A percentile compares a stretch with the other conserved stretches of the same genome.
These are phyloP conservation scores for Epinephelus lanceolatus DNA, from an alignment of 2,113 vertebrate species.

Conservation along the genomic window DNA sequence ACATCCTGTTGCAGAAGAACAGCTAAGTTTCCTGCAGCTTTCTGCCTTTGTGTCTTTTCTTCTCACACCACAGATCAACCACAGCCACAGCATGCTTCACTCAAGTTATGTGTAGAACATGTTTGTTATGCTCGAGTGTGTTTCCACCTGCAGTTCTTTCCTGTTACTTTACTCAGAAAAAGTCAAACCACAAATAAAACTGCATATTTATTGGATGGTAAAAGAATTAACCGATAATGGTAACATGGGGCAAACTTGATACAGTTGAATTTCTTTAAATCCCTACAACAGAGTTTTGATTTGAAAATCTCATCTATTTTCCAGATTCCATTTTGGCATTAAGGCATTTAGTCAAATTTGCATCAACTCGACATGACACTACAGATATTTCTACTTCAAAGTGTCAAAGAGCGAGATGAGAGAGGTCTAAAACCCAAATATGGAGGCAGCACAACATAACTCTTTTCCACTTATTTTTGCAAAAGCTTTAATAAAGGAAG, in stretches of 20 bases:
- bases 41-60: not conserved
- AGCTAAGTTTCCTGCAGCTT: not conserved
- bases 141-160: slow-evolving; percentile 22
- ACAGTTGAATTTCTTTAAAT: too few relatives aligned
- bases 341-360: too few relatives aligned
- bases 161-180: slow-evolving; percentile 31
- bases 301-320: too few relatives aligned
- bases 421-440: not conserved
- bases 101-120: not conserved
- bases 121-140: not conserved
- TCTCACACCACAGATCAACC: slow-evolving; percentile 1
- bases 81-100: not conserved
- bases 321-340: too few relatives aligned
- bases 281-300: too few relatives aligned
- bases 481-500: too few relatives aligned
- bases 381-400: not conserved
- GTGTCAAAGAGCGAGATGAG: not conserved
- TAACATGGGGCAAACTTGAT: not conserved
- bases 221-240: not conserved
- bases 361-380: not conserved
- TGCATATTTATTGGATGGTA: too few relatives aligned
- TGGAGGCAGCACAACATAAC: too few relatives aligned
- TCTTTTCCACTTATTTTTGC: too few relatives aligned
- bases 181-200: not conserved
- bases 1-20: not conserved